Percentiles rank a stretch among this genome's conserved stretches.
Conservation (phyloP, 2,113 vertebrate species). For the Oreotrochilus melanogaster region DNA sequence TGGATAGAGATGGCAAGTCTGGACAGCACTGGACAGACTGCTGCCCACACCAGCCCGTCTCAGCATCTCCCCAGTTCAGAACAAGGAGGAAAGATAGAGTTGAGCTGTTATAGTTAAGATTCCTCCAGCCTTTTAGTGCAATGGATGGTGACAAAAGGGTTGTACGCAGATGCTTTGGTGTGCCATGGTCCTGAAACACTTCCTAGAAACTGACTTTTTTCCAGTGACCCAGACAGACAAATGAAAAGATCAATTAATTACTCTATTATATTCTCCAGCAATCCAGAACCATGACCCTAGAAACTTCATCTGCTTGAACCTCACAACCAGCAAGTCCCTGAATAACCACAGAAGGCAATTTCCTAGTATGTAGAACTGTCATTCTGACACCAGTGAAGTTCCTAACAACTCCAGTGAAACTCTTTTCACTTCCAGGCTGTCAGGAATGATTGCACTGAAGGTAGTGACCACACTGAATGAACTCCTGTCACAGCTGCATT, state of each 20-base stretch:
- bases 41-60: neutral
- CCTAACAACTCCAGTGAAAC: neutral
- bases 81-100: neutral
- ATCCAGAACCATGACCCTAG: neutral
- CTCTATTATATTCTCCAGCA: neutral
- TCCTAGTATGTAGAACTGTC: neutral
- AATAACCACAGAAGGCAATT: neutral
- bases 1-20: neutral
- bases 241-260: neutral
- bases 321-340: accelerated
- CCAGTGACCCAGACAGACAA: neutral
- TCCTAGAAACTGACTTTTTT: neutral
- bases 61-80: neutral
- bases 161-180: neutral
- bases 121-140: neutral
- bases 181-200: neutral
- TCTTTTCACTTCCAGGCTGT: accelerated
- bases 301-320: neutral
- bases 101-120: neutral
- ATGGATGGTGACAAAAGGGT: neutral
- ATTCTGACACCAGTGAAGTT: neutral
- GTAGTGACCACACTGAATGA: neutral
- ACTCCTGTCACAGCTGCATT: neutral
- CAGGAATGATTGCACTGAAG: neutral
- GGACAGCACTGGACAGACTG: neutral